These are phyloP conservation scores for Pseudomyrmex cubaensis DNA, from an alignment of 1,140 invertebrate genomes.

Conservation along the genomic window DNA sequence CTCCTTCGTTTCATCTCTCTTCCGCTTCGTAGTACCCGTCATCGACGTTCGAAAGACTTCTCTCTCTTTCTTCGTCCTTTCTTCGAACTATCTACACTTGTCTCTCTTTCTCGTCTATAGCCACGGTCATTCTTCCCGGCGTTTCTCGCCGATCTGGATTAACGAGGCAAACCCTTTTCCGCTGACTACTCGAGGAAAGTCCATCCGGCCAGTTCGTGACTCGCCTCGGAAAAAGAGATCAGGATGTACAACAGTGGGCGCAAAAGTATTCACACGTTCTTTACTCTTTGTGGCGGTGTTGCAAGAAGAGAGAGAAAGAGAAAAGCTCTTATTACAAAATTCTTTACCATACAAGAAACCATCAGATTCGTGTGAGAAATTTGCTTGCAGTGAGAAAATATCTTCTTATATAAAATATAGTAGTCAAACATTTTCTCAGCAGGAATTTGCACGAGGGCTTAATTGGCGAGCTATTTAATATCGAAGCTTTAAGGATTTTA, in stretches of 20 bases:
- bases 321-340: too few species aligned
- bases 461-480: slow-evolving; percentile 58
- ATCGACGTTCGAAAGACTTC: slow-evolving; percentile 49
- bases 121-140: slow-evolving; percentile 25
- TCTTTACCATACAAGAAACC: too few species aligned
- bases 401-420: not conserved
- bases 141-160: slow-evolving; percentile 71
- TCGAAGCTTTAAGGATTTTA: slow-evolving; percentile 48
- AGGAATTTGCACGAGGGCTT: slow-evolving; percentile 19
- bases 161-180: slow-evolving; percentile 72
- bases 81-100: slow-evolving; percentile 1
- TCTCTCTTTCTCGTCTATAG: not conserved
- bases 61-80: slow-evolving; percentile 12
- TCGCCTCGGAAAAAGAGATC: slow-evolving; percentile 57
- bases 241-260: slow-evolving; percentile 45
- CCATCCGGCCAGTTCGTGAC: slow-evolving; percentile 71
- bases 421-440: not conserved
- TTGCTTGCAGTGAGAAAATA: not conserved
- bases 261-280: too few species aligned
- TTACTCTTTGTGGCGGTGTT: too few species aligned
- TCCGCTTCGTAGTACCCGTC: slow-evolving; percentile 19
- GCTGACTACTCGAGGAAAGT: slow-evolving; percentile 58
- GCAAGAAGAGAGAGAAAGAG: too few species aligned
- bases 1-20: slow-evolving; percentile 9
- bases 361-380: too few species aligned